Percentiles rank a stretch among this genome's conserved stretches.
These are phyloP conservation scores for Gnathonemus echidnorhynchus DNA, from an alignment of 2,113 vertebrate genomes.

Conservation along the genomic window DNA sequence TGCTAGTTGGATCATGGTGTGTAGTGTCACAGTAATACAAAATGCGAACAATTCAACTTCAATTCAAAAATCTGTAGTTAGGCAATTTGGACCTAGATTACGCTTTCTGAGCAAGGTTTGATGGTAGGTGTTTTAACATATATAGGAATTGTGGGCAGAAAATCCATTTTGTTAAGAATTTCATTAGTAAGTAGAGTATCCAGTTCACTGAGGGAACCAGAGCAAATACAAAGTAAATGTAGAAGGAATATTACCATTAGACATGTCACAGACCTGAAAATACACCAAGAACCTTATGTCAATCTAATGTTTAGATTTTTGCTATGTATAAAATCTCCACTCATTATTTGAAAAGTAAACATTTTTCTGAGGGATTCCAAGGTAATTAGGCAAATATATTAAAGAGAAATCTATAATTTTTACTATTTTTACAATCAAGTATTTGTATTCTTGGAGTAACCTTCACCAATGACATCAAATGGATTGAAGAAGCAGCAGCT, in stretches of 20 bases:
- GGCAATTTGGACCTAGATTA: background rate
- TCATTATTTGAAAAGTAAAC: background rate
- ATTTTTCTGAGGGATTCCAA: background rate
- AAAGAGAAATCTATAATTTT: background rate
- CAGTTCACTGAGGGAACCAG: background rate
- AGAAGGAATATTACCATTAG: background rate
- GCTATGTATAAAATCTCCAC: background rate
- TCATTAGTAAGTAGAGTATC: background rate
- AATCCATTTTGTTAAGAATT: background rate
- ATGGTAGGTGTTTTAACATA: background rate
- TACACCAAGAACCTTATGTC: background rate
- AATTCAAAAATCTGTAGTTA: background rate
- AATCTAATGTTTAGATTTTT: background rate
- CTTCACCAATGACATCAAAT: background rate
- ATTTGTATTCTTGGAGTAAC: background rate
- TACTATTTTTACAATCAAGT: background rate
- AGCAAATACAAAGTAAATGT: background rate
- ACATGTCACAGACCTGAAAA: background rate
- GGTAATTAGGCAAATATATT: background rate
- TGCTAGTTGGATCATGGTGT: background rate
- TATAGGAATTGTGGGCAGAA: background rate
- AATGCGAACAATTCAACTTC: background rate
- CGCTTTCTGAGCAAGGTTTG: background rate
- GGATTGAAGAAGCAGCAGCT: background rate
- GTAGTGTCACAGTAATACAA: background rate